Conservation (phyloP, 2,113 vertebrate species). For the Bos indicus region DNA sequence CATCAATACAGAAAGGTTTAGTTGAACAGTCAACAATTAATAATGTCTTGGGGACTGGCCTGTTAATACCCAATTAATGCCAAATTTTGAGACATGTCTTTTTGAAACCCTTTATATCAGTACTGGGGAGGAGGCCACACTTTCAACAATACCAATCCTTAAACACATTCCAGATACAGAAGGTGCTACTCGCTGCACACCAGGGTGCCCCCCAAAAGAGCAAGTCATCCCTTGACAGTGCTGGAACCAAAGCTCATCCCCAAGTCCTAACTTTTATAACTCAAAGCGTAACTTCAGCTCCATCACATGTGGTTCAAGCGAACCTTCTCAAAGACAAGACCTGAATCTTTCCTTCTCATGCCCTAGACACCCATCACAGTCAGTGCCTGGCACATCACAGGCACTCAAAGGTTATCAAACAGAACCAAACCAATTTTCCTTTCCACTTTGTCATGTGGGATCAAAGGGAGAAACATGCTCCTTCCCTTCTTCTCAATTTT, state of each 20-base stretch:
- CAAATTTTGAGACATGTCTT: background rate
- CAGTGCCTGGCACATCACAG: background rate
- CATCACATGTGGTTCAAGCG: background rate
- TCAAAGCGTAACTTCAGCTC: background rate
- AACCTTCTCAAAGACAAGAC: background rate
- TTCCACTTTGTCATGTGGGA: background rate
- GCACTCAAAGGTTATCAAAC: background rate
- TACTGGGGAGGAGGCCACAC: background rate
- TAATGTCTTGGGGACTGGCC: background rate
- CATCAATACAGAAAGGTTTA: background rate
- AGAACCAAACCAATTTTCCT: background rate
- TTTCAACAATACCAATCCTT: background rate
- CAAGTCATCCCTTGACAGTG: background rate
- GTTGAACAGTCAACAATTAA: constrained; percentile 24
- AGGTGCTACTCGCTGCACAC: background rate
- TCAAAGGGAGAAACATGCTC: background rate
- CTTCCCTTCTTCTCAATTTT: background rate
- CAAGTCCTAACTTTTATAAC: background rate
- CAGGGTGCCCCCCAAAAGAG: background rate
- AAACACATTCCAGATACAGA: constrained; percentile 20
- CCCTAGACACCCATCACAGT: background rate
- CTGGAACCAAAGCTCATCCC: background rate
- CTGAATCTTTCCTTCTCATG: background rate
- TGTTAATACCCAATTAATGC: constrained; percentile 40
- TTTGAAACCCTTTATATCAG: background rate